Conservation (phyloP, 2,797 vertebrate genomes). For the Huso huso region DNA sequence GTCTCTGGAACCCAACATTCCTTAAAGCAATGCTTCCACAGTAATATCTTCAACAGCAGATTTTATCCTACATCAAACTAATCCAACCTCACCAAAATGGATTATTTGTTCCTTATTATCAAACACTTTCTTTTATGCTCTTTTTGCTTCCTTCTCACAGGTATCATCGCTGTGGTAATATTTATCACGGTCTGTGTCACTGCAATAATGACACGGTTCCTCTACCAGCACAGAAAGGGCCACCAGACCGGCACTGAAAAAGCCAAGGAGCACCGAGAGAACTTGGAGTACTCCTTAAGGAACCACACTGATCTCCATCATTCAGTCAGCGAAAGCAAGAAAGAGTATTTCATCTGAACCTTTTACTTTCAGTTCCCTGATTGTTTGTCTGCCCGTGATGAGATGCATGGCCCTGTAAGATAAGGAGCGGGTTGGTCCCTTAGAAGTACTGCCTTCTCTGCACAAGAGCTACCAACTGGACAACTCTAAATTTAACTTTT, state of each 20-base stretch:
- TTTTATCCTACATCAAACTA: too few species aligned
- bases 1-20: too few species aligned
- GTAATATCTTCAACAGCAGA: too few species aligned
- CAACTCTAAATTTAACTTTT: neutral
- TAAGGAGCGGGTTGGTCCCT: conserved; percentile 4
- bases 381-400: conserved; percentile 12
- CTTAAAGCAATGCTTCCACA: too few species aligned
- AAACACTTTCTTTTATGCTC: neutral
- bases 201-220: conserved; percentile 76
- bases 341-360: conserved; percentile 91
- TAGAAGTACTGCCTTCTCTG: conserved; percentile 10
- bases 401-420: conserved; percentile 2
- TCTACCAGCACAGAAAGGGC: conserved; percentile 79
- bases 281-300: conserved; percentile 64
- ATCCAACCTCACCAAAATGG: too few species aligned
- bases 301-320: conserved; percentile 70
- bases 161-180: conserved; percentile 84
- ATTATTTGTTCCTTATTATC: too few species aligned
- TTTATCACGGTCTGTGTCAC: conserved; percentile 80
- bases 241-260: conserved; percentile 56
- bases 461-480: conserved; percentile 9
- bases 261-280: conserved; percentile 73
- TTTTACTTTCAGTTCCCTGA: conserved; percentile 20
- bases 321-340: conserved; percentile 80
- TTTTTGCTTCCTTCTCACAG: conserved; percentile 43